phyloP scores from a whole-genome alignment of 2,113 vertebrate species.

The Takifugu flavidus region DNA sequence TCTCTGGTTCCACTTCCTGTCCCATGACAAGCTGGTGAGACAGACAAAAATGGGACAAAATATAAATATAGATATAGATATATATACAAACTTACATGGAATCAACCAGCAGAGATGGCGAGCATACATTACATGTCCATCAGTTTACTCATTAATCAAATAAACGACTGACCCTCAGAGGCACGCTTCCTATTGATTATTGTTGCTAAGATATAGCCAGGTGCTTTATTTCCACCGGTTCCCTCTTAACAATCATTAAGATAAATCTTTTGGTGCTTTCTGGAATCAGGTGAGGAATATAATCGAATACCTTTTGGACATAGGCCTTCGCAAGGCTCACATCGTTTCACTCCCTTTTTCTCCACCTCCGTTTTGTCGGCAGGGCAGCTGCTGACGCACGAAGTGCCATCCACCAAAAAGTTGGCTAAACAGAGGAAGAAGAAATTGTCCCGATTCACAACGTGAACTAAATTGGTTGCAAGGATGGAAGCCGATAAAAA shows the following conservation, averaged over 20 bases:
- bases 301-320: conserved; percentile 84
- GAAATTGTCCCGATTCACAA: background rate
- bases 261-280: background rate
- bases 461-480: background rate
- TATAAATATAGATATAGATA: background rate
- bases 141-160: too few species aligned
- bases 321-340: conserved; percentile 84
- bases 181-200: too few species aligned
- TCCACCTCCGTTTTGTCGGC: conserved; percentile 86
- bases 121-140: too few species aligned
- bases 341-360: conserved; percentile 84
- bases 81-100: background rate
- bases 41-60: background rate
- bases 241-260: too few species aligned
- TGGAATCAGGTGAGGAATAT: background rate
- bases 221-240: too few species aligned
- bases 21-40: conserved; percentile 79
- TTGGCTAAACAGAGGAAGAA: conserved; percentile 72
- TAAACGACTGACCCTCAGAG: too few species aligned
- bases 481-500: background rate
- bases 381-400: conserved; percentile 89
- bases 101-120: background rate
- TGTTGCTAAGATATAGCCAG: too few species aligned
- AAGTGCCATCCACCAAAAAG: conserved; percentile 88
- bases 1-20: conserved; percentile 75